Conservation (phyloP, 2,888 invertebrate genomes). For the Tryphoninae sp. region DNA sequence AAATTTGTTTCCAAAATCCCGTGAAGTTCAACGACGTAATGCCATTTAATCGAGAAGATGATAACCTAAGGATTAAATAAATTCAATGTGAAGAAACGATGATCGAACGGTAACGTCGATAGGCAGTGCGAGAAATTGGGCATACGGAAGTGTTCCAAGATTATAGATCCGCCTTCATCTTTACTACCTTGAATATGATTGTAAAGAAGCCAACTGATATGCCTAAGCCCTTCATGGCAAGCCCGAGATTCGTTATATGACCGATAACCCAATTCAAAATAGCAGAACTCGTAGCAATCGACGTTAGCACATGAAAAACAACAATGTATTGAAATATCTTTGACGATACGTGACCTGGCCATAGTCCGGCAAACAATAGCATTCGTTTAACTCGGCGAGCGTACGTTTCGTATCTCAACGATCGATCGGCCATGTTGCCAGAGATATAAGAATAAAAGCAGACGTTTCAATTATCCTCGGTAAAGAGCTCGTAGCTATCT, state of each 20-base stretch:
- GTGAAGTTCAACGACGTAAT: constrained; percentile 39
- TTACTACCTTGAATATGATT: constrained; percentile 54
- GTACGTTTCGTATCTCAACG: constrained; percentile 52
- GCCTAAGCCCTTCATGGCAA: constrained; percentile 56
- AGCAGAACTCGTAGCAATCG: constrained; percentile 19
- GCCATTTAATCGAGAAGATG: constrained; percentile 43
- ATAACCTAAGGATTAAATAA: constrained; percentile 26
- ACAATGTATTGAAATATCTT: constrained; percentile 13
- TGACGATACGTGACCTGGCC: constrained; percentile 53
- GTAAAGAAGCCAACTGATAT: constrained; percentile 52
- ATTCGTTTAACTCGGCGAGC: constrained; percentile 43
- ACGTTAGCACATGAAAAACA: constrained; percentile 28
- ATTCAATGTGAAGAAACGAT: background rate
- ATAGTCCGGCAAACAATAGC: constrained; percentile 54
- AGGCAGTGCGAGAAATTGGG: too few species aligned
- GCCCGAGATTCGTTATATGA: constrained; percentile 47
- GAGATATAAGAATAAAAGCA: background rate
- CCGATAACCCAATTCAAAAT: constrained; percentile 50
- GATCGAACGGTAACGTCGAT: background rate
- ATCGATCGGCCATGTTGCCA: constrained; percentile 39
- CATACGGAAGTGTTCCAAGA: background rate
- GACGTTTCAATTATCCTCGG: background rate
- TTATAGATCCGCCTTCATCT: background rate
- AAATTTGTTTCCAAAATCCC: constrained; percentile 49
- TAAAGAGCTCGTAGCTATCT: background rate